Evolutionary conservation across 2,797 vertebrate species (phyloP).

Genomic region (Eurystomus glaucurus): DNA sequence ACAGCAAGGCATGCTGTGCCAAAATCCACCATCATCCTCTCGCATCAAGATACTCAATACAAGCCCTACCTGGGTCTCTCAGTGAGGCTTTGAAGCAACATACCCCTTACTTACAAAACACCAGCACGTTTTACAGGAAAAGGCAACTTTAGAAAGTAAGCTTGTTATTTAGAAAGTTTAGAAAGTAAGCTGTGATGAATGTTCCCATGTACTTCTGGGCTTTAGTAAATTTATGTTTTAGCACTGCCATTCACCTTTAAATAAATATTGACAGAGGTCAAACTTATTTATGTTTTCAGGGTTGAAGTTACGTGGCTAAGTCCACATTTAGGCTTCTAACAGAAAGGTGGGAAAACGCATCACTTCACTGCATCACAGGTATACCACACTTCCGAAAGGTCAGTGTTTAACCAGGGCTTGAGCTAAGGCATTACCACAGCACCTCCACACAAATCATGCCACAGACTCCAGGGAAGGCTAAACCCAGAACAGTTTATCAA

Average conservation of each 20-base stretch:
- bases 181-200: neutral
- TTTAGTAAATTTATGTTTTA: neutral
- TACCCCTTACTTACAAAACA: neutral
- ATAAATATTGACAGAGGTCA: neutral
- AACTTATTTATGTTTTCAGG: neutral
- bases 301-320: neutral
- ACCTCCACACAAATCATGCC: neutral
- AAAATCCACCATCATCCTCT: neutral
- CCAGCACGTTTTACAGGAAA: neutral
- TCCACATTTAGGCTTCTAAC: neutral
- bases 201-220: neutral
- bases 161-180: neutral
- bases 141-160: neutral
- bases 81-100: neutral
- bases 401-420: rapidly evolving
- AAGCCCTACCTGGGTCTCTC: neutral
- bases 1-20: rapidly evolving
- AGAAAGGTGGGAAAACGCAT: rapidly evolving
- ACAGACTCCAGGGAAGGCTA: neutral
- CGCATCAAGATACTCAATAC: neutral
- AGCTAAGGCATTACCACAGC: neutral
- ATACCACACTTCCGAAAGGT: rapidly evolving
- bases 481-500: neutral
- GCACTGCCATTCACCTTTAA: neutral
- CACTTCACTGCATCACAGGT: rapidly evolving